Percentiles rank a stretch among this genome's conserved stretches.
These are phyloP conservation scores for Sinocyclocheilus anshuiensis DNA, from an alignment of 2,113 vertebrate genomes.

Conservation along the genomic window DNA sequence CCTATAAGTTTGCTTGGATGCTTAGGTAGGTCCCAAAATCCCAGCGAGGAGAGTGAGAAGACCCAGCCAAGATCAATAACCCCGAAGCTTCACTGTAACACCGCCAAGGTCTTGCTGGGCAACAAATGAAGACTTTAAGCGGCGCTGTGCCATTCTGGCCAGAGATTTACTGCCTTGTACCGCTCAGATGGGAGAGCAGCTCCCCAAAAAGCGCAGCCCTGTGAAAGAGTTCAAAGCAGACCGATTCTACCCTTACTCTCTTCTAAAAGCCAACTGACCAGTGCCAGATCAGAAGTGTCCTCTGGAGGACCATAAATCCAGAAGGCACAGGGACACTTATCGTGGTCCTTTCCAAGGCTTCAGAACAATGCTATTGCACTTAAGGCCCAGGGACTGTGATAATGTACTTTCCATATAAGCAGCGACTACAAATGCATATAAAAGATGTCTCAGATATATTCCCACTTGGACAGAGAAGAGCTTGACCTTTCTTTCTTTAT, in stretches of 20 bases:
- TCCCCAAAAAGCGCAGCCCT: conserved; percentile 63
- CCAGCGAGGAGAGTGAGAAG: conserved; percentile 59
- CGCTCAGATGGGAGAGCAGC: conserved; percentile 66
- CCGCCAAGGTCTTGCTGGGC: conserved; percentile 59
- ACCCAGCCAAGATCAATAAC: conserved; percentile 60
- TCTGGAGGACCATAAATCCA: conserved; percentile 72
- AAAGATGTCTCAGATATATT: conserved; percentile 67
- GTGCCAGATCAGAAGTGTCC: conserved; percentile 73
- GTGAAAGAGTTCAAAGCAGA: conserved; percentile 75
- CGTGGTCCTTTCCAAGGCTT: conserved; percentile 63
- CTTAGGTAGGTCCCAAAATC: conserved; percentile 58
- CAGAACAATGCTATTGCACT: conserved; percentile 70
- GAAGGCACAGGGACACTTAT: conserved; percentile 69
- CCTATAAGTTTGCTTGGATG: conserved; percentile 49
- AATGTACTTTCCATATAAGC: conserved; percentile 74
- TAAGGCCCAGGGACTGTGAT: conserved; percentile 61
- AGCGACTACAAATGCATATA: conserved; percentile 64
- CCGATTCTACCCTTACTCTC: conserved; percentile 65
- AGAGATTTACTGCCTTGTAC: conserved; percentile 74
- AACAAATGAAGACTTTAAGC: conserved; percentile 69
- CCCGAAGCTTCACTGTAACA: conserved; percentile 60
- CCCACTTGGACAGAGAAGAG: conserved; percentile 65
- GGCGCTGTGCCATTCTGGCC: conserved; percentile 55
- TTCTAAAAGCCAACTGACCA: conserved; percentile 74
- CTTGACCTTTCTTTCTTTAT: conserved; percentile 68